Evolutionary conservation across 2,797 vertebrate genomes (phyloP), one percentile per base, ranked within the genome.

Genomic region (Telmatherina bonti): DNA sequence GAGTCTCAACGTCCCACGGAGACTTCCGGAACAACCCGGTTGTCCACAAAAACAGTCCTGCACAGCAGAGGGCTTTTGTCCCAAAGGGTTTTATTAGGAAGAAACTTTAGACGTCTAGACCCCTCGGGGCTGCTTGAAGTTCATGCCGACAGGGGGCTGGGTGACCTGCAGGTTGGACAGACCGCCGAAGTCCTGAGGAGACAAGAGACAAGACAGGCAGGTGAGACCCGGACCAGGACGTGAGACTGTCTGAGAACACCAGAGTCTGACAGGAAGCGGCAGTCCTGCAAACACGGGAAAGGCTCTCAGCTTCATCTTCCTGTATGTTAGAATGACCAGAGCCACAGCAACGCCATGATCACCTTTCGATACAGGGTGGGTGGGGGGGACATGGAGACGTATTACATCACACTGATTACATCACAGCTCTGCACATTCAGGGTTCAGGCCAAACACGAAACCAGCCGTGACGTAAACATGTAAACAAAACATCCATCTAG

Each of bases 131-230:
- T 96, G 96, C 91, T 97, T 98, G 94, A 99, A 99, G 93, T 98
- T 98, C 98, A 99, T 99, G 71, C 97, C 97, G 62, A 98, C 94
- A 9, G 95, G 96, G 29, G 97, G 97, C 93, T 99, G 97, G 0
- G 97, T 98, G 76, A 99, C 98, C 92, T 99, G 97, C 88, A 99
- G 95, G 90, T 96, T 98, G 90, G 98, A 96, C 81, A 99, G 91
- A 77, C 94, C 95, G 91, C 96, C 96, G 0, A 99, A 99, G 89
- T 99, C 98, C 98, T 99, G 89, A 2, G 82, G 90, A n/a, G n/a
- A n/a, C n/a, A 61, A 0, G 20, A 0, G 52, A 18, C 30, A 7
- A 55, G 16, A 47, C 0, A 36, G 10, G 57, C 22, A 0, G 58
- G 62, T 31, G 1, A 62, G 59, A 43, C 20, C 31, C 4, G 63